Evolutionary conservation across 2,797 vertebrate genomes (phyloP), one percentile per base, ranked within the genome.

Genomic region (Balearica regulorum): DNA sequence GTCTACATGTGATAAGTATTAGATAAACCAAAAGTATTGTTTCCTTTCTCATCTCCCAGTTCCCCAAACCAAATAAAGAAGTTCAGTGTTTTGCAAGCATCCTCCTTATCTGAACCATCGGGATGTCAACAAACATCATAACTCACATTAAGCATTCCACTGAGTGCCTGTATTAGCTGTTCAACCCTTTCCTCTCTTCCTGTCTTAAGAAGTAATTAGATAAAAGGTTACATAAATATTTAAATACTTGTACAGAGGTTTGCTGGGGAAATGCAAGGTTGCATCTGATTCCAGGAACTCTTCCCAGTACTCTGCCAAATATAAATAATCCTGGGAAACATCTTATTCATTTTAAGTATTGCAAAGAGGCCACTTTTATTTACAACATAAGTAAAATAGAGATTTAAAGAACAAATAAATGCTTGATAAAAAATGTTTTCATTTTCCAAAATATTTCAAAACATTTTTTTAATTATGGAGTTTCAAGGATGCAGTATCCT

Each of bases 161-260:
- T 46, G 85, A 89, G 77, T 90, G 94, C 70, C 66, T 94, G 20
- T 96, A 94, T 94, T 93, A 94, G 80, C 88, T 79, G 55, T 26
- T 82, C 53, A 71, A 48, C 64, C 81, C 68, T 83, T 85, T 73
- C 51, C 71, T 92, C 83, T 82, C 73, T 95, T 96, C 93, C 95
- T 93, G 90, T 87, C 80, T 88, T 87, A 84, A 84, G 85, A 82
- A 96, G 65, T 61, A 87, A 95, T 94, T 93, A 94, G 93, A 89
- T 87, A 73, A 93, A 87, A 73, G 79, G 57, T 93, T 92, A 82
- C 31, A 90, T 96, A 96, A 94, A 95, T 95, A 96, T 93, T 94
- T 93, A 85, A 95, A 84, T 90, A 85, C 77, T 95, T 95, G 49
- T 84, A 44, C 35, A 35, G 91, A 77, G 49, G 7, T 94, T 85